phyloP scores from a whole-genome alignment of 1,140 invertebrate genomes.

The Ctenoplectra terminalis region DNA sequence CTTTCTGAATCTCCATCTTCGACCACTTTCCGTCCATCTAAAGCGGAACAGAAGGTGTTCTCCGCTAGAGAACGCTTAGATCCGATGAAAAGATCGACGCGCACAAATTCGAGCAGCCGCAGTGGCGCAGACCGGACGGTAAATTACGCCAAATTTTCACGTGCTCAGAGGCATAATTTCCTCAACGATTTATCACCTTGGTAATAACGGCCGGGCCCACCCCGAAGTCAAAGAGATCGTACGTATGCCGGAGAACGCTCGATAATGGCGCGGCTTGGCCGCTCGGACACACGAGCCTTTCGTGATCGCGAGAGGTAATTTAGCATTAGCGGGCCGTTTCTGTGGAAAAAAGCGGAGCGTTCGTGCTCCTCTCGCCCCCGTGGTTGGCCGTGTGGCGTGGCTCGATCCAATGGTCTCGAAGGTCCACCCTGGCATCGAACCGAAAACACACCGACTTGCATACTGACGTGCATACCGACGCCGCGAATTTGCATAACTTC shows the following conservation, averaged over 20 bases:
- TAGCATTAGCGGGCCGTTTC: conserved; percentile 34
- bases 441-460: conserved; percentile 30
- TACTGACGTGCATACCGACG: too few relatives aligned
- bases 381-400: not conserved
- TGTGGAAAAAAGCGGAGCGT: conserved; percentile 2
- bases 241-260: conserved; percentile 15
- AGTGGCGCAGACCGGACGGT: not conserved
- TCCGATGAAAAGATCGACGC: not conserved
- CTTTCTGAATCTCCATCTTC: too few relatives aligned
- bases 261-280: conserved; percentile 23
- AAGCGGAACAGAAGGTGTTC: not conserved
- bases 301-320: conserved; percentile 41
- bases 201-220: conserved; percentile 2
- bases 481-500: conserved; percentile 46
- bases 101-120: not conserved
- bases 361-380: not conserved
- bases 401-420: not conserved
- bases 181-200: conserved; percentile 16
- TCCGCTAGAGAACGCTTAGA: not conserved
- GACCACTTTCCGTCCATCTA: not conserved
- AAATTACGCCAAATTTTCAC: conserved; percentile 41
- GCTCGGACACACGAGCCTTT: not conserved
- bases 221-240: not conserved
- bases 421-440: conserved; percentile 15
- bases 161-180: conserved; percentile 25